Base-by-base conservation (phyloP, 2,113 vertebrate genomes). In the Electrona antarctica region DNA sequence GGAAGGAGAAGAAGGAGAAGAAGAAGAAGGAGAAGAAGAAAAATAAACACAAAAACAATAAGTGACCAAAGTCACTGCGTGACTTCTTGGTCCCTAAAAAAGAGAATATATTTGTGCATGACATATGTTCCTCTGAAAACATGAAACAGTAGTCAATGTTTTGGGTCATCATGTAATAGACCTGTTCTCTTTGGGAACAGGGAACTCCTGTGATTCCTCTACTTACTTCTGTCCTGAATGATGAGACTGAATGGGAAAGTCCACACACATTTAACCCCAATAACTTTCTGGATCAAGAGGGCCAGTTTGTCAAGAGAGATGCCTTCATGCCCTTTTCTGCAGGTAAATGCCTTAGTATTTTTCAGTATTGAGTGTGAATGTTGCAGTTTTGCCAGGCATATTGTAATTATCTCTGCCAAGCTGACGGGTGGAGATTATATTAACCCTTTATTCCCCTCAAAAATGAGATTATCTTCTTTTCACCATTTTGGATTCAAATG, bases 271-370 rank as follows among this genome's bases (percentile, higher is more conserved):
- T 93, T 47, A 89, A 92, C 72, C 91, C 91, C 14, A 69, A 71
- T 21, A 89, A 93, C 61, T 94, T 93, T 70, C 81, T 93, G 60
- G 80, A 92, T 69, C 47, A 83, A 7, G 71, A 88, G 8, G 91
- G 91, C 7, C 50, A 46, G 66, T 93, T 91, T 64, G 14, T 88
- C 51, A 92, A 55, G 47, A 88, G 59, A 79, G 89, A 91, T 1
- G 88, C 90, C 52, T 93, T 93, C 67, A 29, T 93, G 67, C 83
- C 91, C 47, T 93, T 93, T 52, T 92, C 91, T 79, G 83, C 90
- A 85, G 92, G 93, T 93, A 76, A 10, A 7, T 41, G 4, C 5
- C 12, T 62, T 21, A 21, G 21, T 21, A 49, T 13, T 46, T 0
- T 13, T 21, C 8, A 14, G 2, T 50, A 50, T n/a, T n/a, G 28